Base-by-base conservation (phyloP, 2,888 invertebrate species). In the Lasius platythorax region DNA sequence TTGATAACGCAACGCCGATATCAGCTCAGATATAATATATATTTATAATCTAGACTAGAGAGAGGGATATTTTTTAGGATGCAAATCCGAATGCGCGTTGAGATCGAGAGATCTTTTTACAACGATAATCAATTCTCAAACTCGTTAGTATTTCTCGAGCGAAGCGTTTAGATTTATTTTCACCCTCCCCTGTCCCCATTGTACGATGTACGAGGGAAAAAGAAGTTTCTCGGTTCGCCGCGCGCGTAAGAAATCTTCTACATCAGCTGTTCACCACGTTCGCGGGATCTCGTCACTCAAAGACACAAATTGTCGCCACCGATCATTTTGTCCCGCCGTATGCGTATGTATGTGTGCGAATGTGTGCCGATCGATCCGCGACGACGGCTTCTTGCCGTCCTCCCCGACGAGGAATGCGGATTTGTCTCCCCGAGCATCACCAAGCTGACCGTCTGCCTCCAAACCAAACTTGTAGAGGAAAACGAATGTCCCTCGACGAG, bases 321-420 rank as follows among this genome's bases (percentile, higher is more conserved):
- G 58, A 79, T 87, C 75, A 78, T 82, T 78, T 83, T 68, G 82
- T 81, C 81, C 70, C 30, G 37, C 64, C 68, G 63, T 61, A 73
- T 15, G 30, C 8, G 15, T 15, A 3, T 50, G 28, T 18, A 15
- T 33, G 15, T 33, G 30, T 8, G n/a, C 1, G 67, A 4, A n/a
- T 72, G 50, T 33, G n/a, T 23, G 33, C 79, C 83, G 84, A 91
- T 85, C 87, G 75, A 81, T 76, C 85, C 87, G 89, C 87, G 88
- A 91, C 92, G 89, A 91, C 92, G 89, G 88, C 92, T 91, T 90
- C 82, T 88, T 88, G 66, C 46, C 53, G 40, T 73, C 23, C 46
- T 73, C 43, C 61, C 28, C 33, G 46, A 9, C 43, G 56, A 53
- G 86, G 70, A 86, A 78, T 74, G 87, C 76, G 90, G 89, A 93